Base-by-base conservation (phyloP, 1,140 invertebrate species). In the Helicoverpa zea region DNA sequence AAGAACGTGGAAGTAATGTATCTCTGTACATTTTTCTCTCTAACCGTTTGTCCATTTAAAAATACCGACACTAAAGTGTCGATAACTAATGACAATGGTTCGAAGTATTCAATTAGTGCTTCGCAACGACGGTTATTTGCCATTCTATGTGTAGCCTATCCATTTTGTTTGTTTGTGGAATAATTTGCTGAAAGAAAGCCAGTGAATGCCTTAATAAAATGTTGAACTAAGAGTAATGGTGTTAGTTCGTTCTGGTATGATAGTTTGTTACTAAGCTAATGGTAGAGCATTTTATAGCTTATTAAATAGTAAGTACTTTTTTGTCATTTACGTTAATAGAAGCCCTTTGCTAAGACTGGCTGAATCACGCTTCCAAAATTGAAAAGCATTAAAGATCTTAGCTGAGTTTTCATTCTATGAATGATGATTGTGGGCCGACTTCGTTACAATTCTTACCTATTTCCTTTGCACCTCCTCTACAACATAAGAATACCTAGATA, bases 1-100 rank as follows among this genome's bases (percentile, higher is more conserved):
- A 52, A n/a, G 63, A 70, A 70, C 49, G 66, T 70, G 66, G 49
- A 70, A 70, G 66, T 23, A 29, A 68, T 68, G 64, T 70, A 52
- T 16, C 35, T 13, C 18, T 52, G 66, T 9, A 30, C 49, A 70
- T 70, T 52, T 52, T 70, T 54, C 66, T 51, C 49, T 54, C 12
- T 16, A 29, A 54, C 47, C 18, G 18, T 29, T 70, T 70, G 66
- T 12, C 49, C 66, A 70, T 70, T 70, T 70, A 70, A 70, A 68
- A 70, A 70, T 70, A 43, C 66, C 66, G 49, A 52, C 11, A 30
- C 49, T 52, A 29, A 66, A 52, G 47, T 52, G 13, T 52, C 43
- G 2, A 29, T 70, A 52, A 70, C 18, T 52, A 70, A 70, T 52
- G 66, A 70, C 66, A 70, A 70, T 52, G 49, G 66, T 12, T 51